Evolutionary conservation across 2,113 vertebrate genomes (phyloP), one percentile per base, ranked within the genome.

Genomic region (Dromiciops gliroides): DNA sequence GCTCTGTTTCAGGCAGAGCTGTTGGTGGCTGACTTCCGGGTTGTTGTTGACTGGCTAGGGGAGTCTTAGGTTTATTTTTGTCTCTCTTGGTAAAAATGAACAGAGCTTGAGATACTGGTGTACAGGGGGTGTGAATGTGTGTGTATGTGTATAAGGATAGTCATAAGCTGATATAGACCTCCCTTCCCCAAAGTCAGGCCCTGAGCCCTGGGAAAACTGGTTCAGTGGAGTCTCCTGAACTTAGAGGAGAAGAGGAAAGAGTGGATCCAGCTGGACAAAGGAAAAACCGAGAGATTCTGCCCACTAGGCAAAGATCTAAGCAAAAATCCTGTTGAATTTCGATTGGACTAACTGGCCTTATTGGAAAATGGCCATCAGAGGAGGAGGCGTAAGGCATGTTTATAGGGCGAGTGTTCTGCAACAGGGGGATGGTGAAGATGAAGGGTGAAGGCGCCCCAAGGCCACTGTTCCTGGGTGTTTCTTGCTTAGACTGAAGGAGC

Each of bases 371-470:
- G 67, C 37, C 37, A 75, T 1, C 4, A 37, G 37, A 16, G 5
- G 67, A n/a, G 4, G 67, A 22, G 31, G 31, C 10, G 10, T 67
- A 8, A 31, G 60, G 60, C 11, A 14, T 75, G 67, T 75, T n/a
- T 75, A n/a, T n/a, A n/a, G 67, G 37, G 67, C n/a, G 67, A n/a
- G 14, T 7, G 16, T n/a, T 16, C 5, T 75, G 37, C 14, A n/a
- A 75, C 37, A n/a, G 37, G 37, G 14, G 1, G 31, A 52, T 25
- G 48, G 67, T 51, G 16, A 7, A 0, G 90, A 48, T 31, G 23
- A 48, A 26, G 37, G 31, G 67, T 75, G 0, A 28, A 23, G 89
- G 48, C 26, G 25, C 0, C 56, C 28, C 6, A 0, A 0, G 1
- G 14, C 24, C 50, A 50, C 2, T 0, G 0, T 23, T 31, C 44